phyloP scores from a whole-genome alignment of 2,888 invertebrate species.

The Agrochola litura region DNA sequence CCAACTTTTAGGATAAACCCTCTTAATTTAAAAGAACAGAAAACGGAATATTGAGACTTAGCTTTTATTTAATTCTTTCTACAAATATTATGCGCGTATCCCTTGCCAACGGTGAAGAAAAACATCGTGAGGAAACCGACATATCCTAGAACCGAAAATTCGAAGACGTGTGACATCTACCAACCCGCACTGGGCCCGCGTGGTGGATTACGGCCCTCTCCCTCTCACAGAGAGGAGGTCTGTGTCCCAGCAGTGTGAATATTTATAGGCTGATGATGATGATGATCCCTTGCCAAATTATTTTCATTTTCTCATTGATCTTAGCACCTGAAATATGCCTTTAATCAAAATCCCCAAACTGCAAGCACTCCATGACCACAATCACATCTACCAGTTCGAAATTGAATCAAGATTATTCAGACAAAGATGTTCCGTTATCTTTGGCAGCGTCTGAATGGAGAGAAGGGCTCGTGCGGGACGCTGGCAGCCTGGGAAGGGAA shows the following conservation, averaged over 20 bases:
- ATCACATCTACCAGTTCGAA: conserved; percentile 58
- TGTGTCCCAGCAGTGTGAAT: too few species aligned
- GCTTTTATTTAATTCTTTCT: too few species aligned
- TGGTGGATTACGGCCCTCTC: too few species aligned
- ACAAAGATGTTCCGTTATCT: conserved; percentile 72
- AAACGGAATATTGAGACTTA: too few species aligned
- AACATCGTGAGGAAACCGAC: too few species aligned
- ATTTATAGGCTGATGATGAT: too few species aligned
- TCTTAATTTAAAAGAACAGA: background rate
- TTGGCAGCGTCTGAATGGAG: conserved; percentile 91
- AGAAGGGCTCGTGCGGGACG: conserved; percentile 92
- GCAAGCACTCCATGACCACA: conserved; percentile 43
- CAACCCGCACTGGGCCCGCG: too few species aligned
- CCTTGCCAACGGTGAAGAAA: too few species aligned
- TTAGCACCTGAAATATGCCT: background rate
- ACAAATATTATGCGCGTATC: background rate
- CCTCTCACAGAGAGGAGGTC: too few species aligned
- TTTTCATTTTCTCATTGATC: background rate
- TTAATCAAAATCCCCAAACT: background rate
- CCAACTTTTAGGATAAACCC: too few species aligned
- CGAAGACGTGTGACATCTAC: too few species aligned
- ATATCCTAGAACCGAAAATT: too few species aligned
- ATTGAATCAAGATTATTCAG: conserved; percentile 69
- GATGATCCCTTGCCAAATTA: background rate
- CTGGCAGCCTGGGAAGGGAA: conserved; percentile 92